Conservation (phyloP, 2,797 vertebrate species). For the Acanthopagrus latus region DNA sequence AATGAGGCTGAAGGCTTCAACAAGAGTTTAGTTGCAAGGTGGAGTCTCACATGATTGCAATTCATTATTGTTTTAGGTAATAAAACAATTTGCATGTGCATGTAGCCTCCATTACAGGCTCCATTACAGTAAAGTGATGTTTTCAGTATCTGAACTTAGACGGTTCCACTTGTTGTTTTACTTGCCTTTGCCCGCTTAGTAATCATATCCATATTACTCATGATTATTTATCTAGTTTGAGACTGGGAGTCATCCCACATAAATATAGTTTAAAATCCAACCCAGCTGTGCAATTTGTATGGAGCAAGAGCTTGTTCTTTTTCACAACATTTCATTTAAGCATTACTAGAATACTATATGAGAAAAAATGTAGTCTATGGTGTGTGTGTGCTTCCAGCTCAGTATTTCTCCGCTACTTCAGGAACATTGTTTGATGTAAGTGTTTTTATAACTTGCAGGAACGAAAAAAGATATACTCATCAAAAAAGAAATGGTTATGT, state of each 20-base stretch:
- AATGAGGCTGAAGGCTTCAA: conserved; percentile 3
- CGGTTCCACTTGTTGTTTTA: too few relatives aligned
- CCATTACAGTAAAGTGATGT: too few relatives aligned
- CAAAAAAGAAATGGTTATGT: background rate
- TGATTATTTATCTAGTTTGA: background rate
- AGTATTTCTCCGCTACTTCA: background rate
- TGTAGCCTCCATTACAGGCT: background rate
- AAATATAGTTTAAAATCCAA: conserved; percentile 14
- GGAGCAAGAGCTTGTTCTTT: background rate
- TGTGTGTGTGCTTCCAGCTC: background rate
- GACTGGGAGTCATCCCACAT: background rate
- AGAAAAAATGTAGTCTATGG: too few relatives aligned
- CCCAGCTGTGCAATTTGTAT: background rate
- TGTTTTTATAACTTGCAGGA: background rate
- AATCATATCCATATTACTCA: too few relatives aligned
- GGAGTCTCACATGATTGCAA: conserved; percentile 13
- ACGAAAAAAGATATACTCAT: background rate
- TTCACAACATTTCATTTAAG: background rate
- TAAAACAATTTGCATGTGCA: background rate
- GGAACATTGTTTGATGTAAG: background rate
- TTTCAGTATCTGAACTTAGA: too few relatives aligned
- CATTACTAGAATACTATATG: background rate
- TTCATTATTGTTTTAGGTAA: background rate
- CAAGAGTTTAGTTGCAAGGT: conserved; percentile 6
- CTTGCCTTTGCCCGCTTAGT: too few relatives aligned